Evolutionary conservation across 2,113 vertebrate genomes (phyloP), one percentile per base, ranked within the genome.

Genomic region (Vulpes vulpes): DNA sequence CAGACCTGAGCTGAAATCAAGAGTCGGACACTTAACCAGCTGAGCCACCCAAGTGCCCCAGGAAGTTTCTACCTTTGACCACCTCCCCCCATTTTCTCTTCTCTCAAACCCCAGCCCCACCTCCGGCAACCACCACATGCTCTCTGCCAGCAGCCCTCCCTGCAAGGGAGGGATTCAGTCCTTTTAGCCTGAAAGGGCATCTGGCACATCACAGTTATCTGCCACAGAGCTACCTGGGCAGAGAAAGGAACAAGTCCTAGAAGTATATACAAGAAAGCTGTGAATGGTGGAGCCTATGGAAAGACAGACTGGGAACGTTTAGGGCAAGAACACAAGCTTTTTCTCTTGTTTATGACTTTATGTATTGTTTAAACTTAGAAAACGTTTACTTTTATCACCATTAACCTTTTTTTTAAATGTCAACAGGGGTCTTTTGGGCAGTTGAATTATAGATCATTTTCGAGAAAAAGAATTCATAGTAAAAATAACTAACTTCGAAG

Each of bases 261-360:
- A 62, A 43, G n/a, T 5, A 17, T 3, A 12, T 0, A 59, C 16
- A 30, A 6, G 10, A 30, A 25, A 5, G 35, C 11, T 9, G 0
- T 8, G 7, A 12, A 14, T 0, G 8, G 8, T 2, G 1, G 25
- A 0, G 1, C 23, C 25, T 65, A 2, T 1, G 1, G 38, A 38
- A 20, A 51, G 15, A 43, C 38, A 83, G 53, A 20, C 14, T 7
- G 23, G 17, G 35, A 25, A 1, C 3, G 0, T 0, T 53, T 7
- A 32, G 15, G 51, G 5, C 11, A 8, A 59, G 59, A 84, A 35
- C 2, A 17, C 1, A 43, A 4, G 6, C 11, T 74, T 38, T 11
- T 35, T 35, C 51, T n/a, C 60, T 67, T 30, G 5, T 15, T 30
- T 20, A 5, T 0, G 3, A 67, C 12, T 87, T 38, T 43, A 25